Evolutionary conservation across 2,113 vertebrate species (phyloP).

Genomic region (Tauraco erythrolophus): DNA sequence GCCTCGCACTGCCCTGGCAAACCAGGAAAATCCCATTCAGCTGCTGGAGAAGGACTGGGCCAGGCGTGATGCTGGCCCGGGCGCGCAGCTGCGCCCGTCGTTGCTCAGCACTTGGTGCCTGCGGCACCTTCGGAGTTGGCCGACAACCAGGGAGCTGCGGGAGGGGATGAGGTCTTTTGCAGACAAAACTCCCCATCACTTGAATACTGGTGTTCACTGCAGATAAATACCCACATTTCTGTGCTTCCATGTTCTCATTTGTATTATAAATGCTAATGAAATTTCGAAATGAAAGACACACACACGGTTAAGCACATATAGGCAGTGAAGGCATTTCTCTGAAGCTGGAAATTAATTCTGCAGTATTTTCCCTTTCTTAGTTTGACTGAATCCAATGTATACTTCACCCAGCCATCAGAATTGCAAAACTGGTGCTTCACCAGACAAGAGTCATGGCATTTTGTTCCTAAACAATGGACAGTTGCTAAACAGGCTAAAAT

Average conservation of each 20-base stretch:
- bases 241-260: not conserved
- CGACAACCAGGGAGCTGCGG: rapidly evolving
- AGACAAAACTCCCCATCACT: not conserved
- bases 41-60: not conserved
- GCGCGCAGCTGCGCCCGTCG: rapidly evolving
- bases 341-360: not conserved
- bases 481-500: not conserved
- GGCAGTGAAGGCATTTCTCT: not conserved
- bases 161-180: not conserved
- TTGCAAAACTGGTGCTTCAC: not conserved
- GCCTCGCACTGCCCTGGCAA: not conserved
- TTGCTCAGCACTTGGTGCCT: not conserved
- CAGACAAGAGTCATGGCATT: not conserved
- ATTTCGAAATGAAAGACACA: not conserved
- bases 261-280: not conserved
- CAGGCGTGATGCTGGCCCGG: not conserved
- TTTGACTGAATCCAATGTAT: not conserved
- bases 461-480: not conserved
- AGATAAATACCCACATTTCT: not conserved
- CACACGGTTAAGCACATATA: not conserved
- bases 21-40: not conserved
- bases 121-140: not conserved
- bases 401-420: not conserved
- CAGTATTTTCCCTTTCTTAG: not conserved
- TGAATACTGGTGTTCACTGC: not conserved